Evolutionary conservation across 2,888 invertebrate species (phyloP).

Genomic region (Lepidochrysops patricia): DNA sequence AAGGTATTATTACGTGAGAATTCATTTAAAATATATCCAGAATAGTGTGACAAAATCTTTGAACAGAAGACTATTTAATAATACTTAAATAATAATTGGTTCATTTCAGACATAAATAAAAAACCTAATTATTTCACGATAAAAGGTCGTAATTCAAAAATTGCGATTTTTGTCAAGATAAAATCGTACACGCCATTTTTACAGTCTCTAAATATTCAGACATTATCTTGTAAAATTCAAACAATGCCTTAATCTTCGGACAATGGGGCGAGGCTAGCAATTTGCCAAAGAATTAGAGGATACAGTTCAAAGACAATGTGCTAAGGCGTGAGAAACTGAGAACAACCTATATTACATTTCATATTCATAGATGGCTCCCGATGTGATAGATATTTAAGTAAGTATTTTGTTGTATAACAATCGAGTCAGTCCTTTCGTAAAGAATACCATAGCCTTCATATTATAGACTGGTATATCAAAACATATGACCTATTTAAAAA

Average conservation of each 20-base stretch:
- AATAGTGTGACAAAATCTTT: too few species aligned
- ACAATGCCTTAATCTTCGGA: slow-evolving; percentile 27
- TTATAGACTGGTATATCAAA: too few species aligned
- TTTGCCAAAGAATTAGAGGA: slow-evolving; percentile 15
- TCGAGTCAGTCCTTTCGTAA: too few species aligned
- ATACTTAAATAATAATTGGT: too few species aligned
- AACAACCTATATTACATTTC: slow-evolving; percentile 5
- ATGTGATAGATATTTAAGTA: too few species aligned
- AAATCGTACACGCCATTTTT: neutral
- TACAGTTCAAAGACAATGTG: slow-evolving; percentile 4
- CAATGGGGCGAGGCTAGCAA: slow-evolving; percentile 21
- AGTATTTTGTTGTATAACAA: too few species aligned
- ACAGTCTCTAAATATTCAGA: neutral
- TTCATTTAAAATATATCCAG: neutral
- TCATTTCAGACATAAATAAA: too few species aligned
- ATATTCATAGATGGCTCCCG: neutral
- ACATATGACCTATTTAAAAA: too few species aligned
- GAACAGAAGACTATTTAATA: too few species aligned
- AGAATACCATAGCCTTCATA: too few species aligned
- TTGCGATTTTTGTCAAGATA: neutral
- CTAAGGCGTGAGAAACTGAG: neutral
- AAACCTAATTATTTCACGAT: neutral
- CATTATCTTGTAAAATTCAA: slow-evolving; percentile 22
- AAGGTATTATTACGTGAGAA: neutral
- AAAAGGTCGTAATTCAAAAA: neutral